Evolutionary conservation across 35 echinoderm and acorn worm species (phyloP).

Genomic region (Anneissia japonica): DNA sequence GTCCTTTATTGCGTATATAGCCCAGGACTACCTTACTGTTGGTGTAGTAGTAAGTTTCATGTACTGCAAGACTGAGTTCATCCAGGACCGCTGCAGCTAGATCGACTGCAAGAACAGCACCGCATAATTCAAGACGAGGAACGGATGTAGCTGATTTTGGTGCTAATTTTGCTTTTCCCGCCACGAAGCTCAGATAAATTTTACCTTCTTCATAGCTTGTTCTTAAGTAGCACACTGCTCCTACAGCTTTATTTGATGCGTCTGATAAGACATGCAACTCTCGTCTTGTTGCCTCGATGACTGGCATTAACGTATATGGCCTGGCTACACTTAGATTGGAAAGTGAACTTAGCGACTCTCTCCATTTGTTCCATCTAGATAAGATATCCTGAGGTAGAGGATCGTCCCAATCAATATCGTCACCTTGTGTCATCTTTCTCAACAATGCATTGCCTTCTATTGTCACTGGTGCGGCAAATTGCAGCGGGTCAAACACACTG

Average conservation of each 20-base stretch:
- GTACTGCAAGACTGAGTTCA: background rate
- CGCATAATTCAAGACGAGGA: slow-evolving; percentile 1
- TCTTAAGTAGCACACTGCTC: background rate
- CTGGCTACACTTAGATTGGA: slow-evolving; percentile 10
- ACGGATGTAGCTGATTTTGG: background rate
- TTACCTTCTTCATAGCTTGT: background rate
- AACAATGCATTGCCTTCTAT: slow-evolving; percentile 38
- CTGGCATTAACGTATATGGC: background rate
- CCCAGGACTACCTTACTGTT: background rate
- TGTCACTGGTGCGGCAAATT: slow-evolving; percentile 21
- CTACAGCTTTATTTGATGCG: slow-evolving; percentile 43
- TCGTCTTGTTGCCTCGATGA: background rate
- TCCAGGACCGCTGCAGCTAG: background rate
- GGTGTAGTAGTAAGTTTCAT: background rate
- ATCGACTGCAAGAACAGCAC: background rate
- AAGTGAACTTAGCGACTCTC: slow-evolving; percentile 20
- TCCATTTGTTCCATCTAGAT: slow-evolving; percentile 23
- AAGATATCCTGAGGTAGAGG: slow-evolving; percentile 7
- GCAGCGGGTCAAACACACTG: slow-evolving; percentile 31
- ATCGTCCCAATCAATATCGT: too few relatives aligned
- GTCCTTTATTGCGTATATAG: background rate
- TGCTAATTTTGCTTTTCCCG: background rate
- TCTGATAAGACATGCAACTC: slow-evolving; percentile 35
- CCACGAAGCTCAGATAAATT: background rate
- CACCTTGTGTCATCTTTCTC: slow-evolving; percentile 16